phyloP scores from a whole-genome alignment of 1,140 invertebrate species.

The Drosophila neocordata region DNA sequence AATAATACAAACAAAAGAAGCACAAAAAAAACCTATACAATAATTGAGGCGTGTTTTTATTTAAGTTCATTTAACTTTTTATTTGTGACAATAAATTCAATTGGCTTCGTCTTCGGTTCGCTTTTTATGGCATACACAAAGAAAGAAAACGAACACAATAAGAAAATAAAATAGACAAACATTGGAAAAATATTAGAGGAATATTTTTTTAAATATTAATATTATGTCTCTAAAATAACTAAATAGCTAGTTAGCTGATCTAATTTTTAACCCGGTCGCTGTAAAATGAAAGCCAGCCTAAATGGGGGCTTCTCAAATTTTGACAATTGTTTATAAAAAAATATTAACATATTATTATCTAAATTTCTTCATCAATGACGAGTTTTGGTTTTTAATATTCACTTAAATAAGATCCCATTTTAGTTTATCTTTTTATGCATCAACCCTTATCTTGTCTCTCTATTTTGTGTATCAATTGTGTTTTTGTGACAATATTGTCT shows the following conservation, averaged over 20 bases:
- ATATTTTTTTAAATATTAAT: too few species aligned
- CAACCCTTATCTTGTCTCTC: neutral
- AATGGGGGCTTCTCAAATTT: too few species aligned
- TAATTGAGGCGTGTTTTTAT: constrained; percentile 47
- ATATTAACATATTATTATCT: too few species aligned
- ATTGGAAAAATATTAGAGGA: neutral
- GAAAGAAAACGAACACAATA: neutral
- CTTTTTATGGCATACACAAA: constrained; percentile 25
- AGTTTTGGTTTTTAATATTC: too few species aligned
- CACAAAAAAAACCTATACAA: constrained; percentile 19
- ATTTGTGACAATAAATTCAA: constrained; percentile 62
- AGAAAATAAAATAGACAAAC: neutral
- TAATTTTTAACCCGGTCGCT: too few species aligned
- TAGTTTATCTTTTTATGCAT: neutral
- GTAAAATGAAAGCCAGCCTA: too few species aligned
- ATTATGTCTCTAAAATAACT: too few species aligned
- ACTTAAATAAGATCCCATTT: too few species aligned
- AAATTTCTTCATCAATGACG: too few species aligned
- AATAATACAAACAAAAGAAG: constrained; percentile 17
- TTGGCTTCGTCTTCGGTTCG: constrained; percentile 37
- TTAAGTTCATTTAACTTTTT: constrained; percentile 60
- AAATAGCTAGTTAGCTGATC: too few species aligned
- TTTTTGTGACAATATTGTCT: constrained; percentile 1
- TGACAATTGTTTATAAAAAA: too few species aligned
- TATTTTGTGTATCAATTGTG: neutral